Evolutionary conservation across 2,888 invertebrate genomes (phyloP), one percentile per base, ranked within the genome.

Genomic region (Phorcus lineatus): DNA sequence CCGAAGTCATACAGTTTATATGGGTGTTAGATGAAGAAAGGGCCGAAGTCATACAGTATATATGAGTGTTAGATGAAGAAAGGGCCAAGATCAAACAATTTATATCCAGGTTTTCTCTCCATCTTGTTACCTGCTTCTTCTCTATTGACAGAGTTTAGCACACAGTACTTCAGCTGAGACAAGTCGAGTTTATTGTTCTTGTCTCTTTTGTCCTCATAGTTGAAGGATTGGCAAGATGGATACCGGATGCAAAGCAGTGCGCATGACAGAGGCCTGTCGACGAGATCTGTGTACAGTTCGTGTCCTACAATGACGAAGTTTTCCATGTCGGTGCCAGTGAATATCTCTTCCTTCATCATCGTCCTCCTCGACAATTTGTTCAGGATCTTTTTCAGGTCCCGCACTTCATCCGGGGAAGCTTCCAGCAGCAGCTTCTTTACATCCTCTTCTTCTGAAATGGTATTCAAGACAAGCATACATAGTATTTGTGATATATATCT

Each of bases 221-320:
- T 77, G 16, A 77, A 31, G 9, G 77, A 77, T 16, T 36, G 55
- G 31, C 77, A 77, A 13, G 31, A 55, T 13, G 28, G 31, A 16
- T 24, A 4, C n/a, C 55, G 28, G 28, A 77, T 36, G 55, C 77
- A 77, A 9, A 19, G 4, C n/a, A 28, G 19, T 22, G 77, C 77
- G 57, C 77, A 77, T n/a, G 36, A 55, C 57, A 77, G 31, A 31
- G 36, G 55, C 40, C 57, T 57, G 55, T 36, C 36, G 22, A 57
- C 57, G 31, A 55, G 17, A 17, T 22, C 40, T 36, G 36, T 19
- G 19, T 16, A 16, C 17, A 77, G 54, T 55, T 77, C 77, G 57
- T 77, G 19, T 24, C 77, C 77, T 6, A 55, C 77, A 36, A 77
- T 77, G 22, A 54, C 77, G 28, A 36, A 31, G 55, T 77, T 36